Evolutionary conservation across 2,888 invertebrate genomes (phyloP).

Genomic region (Ceriagrion tenellum): DNA sequence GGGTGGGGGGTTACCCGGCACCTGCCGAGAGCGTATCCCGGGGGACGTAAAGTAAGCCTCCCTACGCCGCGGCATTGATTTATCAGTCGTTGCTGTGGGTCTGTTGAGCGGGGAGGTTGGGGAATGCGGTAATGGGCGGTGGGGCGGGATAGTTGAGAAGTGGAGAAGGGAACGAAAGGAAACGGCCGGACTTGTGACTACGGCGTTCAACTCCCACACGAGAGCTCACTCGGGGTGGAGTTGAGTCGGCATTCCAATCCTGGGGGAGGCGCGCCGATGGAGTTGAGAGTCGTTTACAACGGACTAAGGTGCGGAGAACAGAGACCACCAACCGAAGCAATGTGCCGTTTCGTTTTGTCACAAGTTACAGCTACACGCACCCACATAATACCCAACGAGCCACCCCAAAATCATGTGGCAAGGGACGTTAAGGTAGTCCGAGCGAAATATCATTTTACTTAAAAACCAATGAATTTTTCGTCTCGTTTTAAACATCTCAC

Average conservation of each 20-base stretch:
- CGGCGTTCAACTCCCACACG: neutral
- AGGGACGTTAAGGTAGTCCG: too few relatives aligned
- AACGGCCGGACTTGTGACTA: neutral
- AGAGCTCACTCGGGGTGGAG: neutral
- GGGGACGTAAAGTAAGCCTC: conserved; percentile 25
- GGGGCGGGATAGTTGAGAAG: neutral
- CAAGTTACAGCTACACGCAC: too few relatives aligned
- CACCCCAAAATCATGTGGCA: too few relatives aligned
- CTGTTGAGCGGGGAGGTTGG: neutral
- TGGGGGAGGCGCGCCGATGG: neutral
- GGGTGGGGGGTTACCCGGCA: neutral
- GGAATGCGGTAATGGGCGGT: neutral
- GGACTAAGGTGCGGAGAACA: neutral
- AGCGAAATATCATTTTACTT: too few relatives aligned
- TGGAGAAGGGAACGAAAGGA: neutral
- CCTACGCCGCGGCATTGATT: conserved; percentile 4
- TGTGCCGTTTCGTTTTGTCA: neutral
- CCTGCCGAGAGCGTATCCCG: conserved; percentile 21
- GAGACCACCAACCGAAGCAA: neutral
- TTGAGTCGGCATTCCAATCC: neutral
- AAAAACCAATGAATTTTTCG: too few relatives aligned
- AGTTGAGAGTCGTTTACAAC: neutral
- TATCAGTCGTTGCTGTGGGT: neutral
- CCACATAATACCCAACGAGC: too few relatives aligned
- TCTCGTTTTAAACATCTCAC: too few relatives aligned